These are phyloP conservation scores for Mythimna impura DNA, from an alignment of 2,888 invertebrate species.

Conservation along the genomic window DNA sequence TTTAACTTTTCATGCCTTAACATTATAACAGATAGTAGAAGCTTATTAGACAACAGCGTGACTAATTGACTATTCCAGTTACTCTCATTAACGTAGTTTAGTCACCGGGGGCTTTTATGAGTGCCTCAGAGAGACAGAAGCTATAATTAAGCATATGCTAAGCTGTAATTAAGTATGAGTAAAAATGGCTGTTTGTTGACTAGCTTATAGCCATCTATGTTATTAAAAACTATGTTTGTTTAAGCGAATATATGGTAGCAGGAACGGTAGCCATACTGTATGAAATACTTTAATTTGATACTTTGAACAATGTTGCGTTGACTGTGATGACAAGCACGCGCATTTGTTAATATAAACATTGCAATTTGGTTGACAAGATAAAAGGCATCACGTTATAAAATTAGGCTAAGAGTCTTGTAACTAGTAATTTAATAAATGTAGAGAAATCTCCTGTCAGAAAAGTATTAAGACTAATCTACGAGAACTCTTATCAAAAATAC, in stretches of 20 bases:
- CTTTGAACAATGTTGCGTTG: constrained; percentile 20
- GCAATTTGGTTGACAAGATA: not conserved
- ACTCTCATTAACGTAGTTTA: constrained; percentile 13
- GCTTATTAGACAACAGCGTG: constrained; percentile 16
- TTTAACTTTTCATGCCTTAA: constrained; percentile 1
- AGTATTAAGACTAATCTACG: not conserved
- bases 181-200: constrained; percentile 12
- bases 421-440: not conserved
- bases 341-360: not conserved
- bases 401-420: not conserved
- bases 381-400: not conserved
- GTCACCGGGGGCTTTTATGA: constrained; percentile 28
- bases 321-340: constrained; percentile 18
- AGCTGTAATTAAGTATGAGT: constrained; percentile 4
- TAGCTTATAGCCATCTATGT: not conserved
- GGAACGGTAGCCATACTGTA: not conserved
- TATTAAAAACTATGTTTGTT: constrained; percentile 3
- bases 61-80: constrained; percentile 34
- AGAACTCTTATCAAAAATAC: not conserved
- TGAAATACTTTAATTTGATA: constrained; percentile 1
- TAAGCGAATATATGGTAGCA: not conserved
- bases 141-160: constrained; percentile 13
- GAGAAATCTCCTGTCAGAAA: no score
- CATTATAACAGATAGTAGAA: constrained; percentile 10
- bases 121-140: not conserved